Evolutionary conservation across 2,113 vertebrate genomes (phyloP).

Genomic region (Nipponia nippon): DNA sequence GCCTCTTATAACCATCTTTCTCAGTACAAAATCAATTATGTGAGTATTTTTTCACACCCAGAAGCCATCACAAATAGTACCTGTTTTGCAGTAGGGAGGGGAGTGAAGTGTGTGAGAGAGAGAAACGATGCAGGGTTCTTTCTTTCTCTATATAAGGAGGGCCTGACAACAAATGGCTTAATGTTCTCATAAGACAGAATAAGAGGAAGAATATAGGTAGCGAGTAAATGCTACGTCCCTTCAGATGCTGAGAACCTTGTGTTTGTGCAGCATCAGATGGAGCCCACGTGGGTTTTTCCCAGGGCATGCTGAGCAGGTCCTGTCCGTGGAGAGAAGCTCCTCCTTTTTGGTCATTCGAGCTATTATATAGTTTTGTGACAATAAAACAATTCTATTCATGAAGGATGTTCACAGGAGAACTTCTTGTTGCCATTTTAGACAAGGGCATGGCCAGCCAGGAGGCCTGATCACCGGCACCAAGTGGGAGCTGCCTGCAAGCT

Average conservation of each 20-base stretch:
- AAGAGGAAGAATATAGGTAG: neutral
- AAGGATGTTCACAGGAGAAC: neutral
- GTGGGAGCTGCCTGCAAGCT: neutral
- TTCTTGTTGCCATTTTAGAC: neutral
- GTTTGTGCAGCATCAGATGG: neutral
- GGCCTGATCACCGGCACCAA: neutral
- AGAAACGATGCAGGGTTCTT: accelerated
- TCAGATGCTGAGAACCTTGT: neutral
- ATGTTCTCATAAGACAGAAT: neutral
- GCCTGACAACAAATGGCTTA: neutral
- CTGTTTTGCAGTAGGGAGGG: neutral
- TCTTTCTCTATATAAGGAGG: neutral
- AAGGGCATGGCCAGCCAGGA: neutral
- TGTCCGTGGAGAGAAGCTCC: neutral
- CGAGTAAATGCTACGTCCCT: neutral
- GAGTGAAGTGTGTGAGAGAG: too few relatives aligned
- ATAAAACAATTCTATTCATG: neutral
- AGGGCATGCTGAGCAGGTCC: neutral
- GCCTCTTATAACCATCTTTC: neutral
- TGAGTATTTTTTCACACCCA: neutral
- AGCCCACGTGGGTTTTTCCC: neutral
- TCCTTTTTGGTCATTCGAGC: neutral
- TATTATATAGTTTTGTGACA: neutral
- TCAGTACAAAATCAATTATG: neutral
- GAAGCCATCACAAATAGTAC: neutral